Base-by-base conservation (phyloP, 2,888 invertebrate genomes). In the Blastobasis adustella region DNA sequence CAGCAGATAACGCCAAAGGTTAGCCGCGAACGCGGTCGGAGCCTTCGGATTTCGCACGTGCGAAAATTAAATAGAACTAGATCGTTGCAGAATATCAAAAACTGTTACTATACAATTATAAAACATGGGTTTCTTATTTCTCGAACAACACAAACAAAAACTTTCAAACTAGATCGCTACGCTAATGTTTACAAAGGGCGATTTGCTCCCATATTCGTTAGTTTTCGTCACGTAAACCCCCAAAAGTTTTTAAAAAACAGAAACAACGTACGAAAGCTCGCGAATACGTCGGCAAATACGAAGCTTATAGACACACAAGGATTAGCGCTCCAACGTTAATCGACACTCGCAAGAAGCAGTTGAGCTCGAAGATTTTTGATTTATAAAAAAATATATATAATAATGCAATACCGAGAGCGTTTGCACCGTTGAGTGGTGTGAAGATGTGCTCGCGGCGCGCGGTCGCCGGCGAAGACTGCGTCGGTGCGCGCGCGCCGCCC, bases 391-490 rank as follows among this genome's bases (percentile, higher is more conserved):
- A 61, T n/a, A 53, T 54, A 58, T 49, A 61, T 60, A 59, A 62
- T 63, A 63, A 63, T 61, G 54, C 53, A 55, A 58, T 63, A 63
- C 63, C 64, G 60, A 61, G 62, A 59, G 59, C 51, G 58, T 59
- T 54, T 57, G 55, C 57, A 60, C 57, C 45, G 51, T 53, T 52
- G 53, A 62, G 65, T 62, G 64, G 60, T 63, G 62, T 60, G 63
- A 70, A 67, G 76, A 76, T 75, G 76, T 74, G 76, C 75, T 62
- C 62, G 64, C 69, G 67, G 63, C 66, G 71, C 64, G 57, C 67
- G 64, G 67, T 59, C 63, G 68, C 63, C 67, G 64, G 56, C 58
- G 73, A 60, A 65, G 72, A 76, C 76, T 76, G 76, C 61, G 66
- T 61, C 57, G 49, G 54, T 54, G 51, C n/a, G 58, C 57, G 65